Base-by-base conservation (phyloP, 2,113 vertebrate genomes). In the Drymodes brunneopygia region DNA sequence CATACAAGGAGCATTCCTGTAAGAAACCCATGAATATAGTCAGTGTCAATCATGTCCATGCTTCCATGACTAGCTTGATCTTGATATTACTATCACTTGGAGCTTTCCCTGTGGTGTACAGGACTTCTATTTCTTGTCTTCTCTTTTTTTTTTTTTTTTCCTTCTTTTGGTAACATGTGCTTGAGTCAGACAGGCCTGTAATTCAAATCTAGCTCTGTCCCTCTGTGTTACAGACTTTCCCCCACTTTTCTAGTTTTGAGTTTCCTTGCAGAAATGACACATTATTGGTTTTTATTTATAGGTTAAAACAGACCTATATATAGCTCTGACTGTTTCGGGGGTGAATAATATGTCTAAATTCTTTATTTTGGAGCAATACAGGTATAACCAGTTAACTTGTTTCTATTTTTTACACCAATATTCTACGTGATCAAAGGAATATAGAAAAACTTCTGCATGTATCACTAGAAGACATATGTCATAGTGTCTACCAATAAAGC, bases 41-140 rank as follows among this genome's bases (percentile, higher is more conserved):
- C 51, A 35, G 4, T 40, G 6, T 40, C 27, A 64, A 7, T 67
- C 12, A 28, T 6, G 15, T 57, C 17, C 5, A 40, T 57, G 20
- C 19, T 85, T 74, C 44, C 29, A 71, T 11, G 38, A 13, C 25
- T 73, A 64, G 19, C 62, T 87, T 58, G 61, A 51, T 53, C 18
- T 48, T 72, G 15, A 4, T 0, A 0, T 81, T 81, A 15, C 29
- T 78, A 2, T 62, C 31, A 25, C 27, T 44, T 3, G 3, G 15
- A 67, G 21, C 22, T 73, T 90, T 77, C 24, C 5, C 15, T 53
- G 28, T 86, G 36, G 6, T 66, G 9, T 11, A 28, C 7, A 10
- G 6, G 25, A 45, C 15, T 38, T 40, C 6, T 62, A 7, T 4
- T 10, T 35, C 40, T 48, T 47, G 15, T 29, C 20, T 33, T 27